Conservation (phyloP, 2,888 invertebrate species). For the Andrena praecox region DNA sequence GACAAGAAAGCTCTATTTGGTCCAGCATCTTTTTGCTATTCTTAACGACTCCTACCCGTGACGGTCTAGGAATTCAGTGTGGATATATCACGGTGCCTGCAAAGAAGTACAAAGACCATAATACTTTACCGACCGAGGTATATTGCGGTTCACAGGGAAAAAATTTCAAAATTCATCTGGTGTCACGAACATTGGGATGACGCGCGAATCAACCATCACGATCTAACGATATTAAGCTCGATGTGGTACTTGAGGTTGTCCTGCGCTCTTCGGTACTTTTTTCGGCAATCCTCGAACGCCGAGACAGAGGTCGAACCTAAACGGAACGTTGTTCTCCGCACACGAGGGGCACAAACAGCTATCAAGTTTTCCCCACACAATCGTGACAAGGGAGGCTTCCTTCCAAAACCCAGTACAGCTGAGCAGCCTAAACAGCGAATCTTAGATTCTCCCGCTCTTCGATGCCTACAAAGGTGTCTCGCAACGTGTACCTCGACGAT, state of each 20-base stretch:
- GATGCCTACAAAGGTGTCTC: no score
- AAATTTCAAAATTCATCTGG: background rate
- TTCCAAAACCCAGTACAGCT: no score
- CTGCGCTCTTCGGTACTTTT: background rate
- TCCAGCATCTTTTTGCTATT: slow-evolving; percentile 1
- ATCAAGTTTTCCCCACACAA: no score
- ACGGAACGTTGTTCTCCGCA: no score
- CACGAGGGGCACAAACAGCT: no score
- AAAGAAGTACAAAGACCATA: background rate
- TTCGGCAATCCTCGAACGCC: background rate
- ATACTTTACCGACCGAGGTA: background rate
- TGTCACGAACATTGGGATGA: no score
- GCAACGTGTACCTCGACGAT: background rate
- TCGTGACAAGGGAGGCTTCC: no score
- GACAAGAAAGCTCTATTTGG: background rate
- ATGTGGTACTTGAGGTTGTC: background rate
- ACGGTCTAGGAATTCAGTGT: background rate
- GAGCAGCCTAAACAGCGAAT: no score
- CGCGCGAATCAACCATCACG: no score
- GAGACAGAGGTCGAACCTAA: no score
- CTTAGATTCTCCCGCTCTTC: no score
- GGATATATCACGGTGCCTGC: background rate
- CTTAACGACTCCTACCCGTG: background rate
- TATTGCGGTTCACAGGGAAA: background rate
- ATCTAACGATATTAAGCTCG: background rate